phyloP scores from a whole-genome alignment of 2,888 invertebrate species.

The Hyposoter dolosus region DNA sequence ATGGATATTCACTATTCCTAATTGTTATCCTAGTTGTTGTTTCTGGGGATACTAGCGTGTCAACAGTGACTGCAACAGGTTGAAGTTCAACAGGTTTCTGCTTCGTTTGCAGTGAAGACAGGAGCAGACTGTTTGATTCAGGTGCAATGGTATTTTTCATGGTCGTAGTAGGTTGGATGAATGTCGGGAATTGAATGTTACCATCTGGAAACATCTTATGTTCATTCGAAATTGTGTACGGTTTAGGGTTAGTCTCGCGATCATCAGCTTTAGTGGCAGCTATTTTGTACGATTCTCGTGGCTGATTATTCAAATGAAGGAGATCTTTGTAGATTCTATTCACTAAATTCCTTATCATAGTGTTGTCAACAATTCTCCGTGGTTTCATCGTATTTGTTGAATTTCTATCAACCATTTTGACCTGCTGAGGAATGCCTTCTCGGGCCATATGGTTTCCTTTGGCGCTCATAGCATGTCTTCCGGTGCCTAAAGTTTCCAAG shows the following conservation, averaged over 20 bases:
- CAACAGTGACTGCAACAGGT: conserved; percentile 71
- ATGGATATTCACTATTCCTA: background rate
- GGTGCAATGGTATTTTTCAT: background rate
- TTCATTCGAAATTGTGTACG: background rate
- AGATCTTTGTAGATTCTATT: background rate
- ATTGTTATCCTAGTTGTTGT: conserved; percentile 32
- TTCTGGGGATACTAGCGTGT: conserved; percentile 10
- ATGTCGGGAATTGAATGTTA: background rate
- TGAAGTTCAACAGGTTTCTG: conserved; percentile 74
- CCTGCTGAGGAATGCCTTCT: background rate
- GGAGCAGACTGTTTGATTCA: background rate
- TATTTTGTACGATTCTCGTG: background rate
- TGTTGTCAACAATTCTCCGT: background rate
- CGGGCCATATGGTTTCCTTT: background rate
- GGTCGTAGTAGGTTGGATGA: background rate
- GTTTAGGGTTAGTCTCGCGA: background rate
- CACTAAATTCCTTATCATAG: background rate
- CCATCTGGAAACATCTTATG: background rate
- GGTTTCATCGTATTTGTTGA: background rate
- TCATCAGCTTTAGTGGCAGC: background rate
- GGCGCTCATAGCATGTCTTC: background rate
- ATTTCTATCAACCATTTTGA: background rate
- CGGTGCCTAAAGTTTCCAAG: conserved; percentile 9
- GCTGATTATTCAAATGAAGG: background rate
- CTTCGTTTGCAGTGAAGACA: conserved; percentile 42